These are phyloP conservation scores for Gnathonemus echidnorhynchus DNA, from an alignment of 2,113 vertebrate species.

Conservation along the genomic window DNA sequence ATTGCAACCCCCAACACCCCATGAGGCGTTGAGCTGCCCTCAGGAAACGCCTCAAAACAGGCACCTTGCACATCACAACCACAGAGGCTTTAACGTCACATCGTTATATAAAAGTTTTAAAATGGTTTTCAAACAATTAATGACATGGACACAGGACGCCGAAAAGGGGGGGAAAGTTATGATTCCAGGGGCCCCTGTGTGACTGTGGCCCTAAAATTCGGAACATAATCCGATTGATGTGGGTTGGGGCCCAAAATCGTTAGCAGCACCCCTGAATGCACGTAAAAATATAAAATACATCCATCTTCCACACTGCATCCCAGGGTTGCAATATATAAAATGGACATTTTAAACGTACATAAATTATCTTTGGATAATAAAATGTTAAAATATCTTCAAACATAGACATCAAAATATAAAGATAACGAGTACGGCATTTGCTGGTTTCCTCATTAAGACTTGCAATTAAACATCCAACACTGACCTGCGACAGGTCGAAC, in stretches of 20 bases:
- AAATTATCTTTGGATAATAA: background rate
- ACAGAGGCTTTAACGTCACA: background rate
- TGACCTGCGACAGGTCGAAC: background rate
- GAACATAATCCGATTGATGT: background rate
- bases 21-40: background rate
- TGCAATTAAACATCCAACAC: background rate
- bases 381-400: slow-evolving; percentile 1
- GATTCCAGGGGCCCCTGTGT: background rate
- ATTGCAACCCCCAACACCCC: background rate
- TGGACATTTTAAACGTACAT: background rate
- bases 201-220: background rate
- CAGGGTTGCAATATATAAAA: background rate
- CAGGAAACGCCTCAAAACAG: background rate
- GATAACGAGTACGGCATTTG: background rate
- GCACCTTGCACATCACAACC: background rate
- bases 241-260: background rate
- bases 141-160: background rate
- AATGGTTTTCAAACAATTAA: background rate
- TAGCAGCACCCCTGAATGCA: background rate
- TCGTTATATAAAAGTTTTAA: background rate
- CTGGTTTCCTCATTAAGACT: background rate
- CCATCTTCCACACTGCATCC: background rate
- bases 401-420: background rate
- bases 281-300: background rate
- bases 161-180: background rate